Conservation (phyloP, 2,113 vertebrate genomes). For the Sula dactylatra region DNA sequence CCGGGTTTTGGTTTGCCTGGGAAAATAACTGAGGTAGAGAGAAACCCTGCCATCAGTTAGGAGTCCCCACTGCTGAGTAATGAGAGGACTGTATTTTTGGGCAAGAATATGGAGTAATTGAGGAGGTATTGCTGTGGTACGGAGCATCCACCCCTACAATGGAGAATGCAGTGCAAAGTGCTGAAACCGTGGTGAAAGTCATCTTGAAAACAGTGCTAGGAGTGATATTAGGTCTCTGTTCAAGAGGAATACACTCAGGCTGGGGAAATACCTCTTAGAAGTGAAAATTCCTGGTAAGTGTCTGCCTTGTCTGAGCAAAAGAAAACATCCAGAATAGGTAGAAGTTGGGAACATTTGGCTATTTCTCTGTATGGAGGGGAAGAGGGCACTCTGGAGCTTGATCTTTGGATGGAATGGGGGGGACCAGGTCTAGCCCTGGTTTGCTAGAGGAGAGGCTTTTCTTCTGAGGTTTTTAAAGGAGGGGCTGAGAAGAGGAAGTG, state of each 20-base stretch:
- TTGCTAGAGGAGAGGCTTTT: not conserved
- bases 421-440: not conserved
- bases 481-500: not conserved
- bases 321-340: not conserved
- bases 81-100: not conserved
- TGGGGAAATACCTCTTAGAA: not conserved
- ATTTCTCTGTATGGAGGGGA: not conserved
- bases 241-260: not conserved
- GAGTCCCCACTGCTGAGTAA: not conserved
- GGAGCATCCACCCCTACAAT: not conserved
- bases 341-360: not conserved
- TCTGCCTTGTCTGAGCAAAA: not conserved
- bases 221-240: not conserved
- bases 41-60: not conserved
- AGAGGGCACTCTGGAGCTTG: not conserved
- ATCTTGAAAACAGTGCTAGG: not conserved
- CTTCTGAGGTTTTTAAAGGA: not conserved
- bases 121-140: not conserved
- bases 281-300: not conserved
- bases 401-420: fast-evolving
- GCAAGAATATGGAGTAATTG: fast-evolving
- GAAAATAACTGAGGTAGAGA: not conserved
- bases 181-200: not conserved
- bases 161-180: not conserved
- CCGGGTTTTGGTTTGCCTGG: not conserved